These are phyloP conservation scores for Holothuria leucospilota DNA, from an alignment of 53 echinoderm and acorn worm species.

Conservation along the genomic window DNA sequence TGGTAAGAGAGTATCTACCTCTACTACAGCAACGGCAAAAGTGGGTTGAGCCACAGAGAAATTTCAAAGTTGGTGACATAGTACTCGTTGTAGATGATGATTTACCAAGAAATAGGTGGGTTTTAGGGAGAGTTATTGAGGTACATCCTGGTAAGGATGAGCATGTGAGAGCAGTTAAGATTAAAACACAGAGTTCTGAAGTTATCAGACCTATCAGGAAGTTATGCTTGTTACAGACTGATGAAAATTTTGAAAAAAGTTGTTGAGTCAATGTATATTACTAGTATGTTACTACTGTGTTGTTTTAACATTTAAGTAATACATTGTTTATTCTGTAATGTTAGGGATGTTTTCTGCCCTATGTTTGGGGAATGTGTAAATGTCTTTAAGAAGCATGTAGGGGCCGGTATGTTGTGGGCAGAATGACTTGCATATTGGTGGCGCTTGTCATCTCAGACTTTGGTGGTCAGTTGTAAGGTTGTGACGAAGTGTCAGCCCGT, in stretches of 20 bases:
- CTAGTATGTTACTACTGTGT: too few relatives aligned
- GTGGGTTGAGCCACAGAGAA: slow-evolving; percentile 63
- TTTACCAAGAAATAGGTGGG: slow-evolving; percentile 57
- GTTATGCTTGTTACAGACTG: slow-evolving; percentile 42
- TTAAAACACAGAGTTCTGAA: slow-evolving; percentile 42
- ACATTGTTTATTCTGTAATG: background rate
- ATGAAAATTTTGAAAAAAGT: background rate
- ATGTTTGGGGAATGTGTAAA: background rate
- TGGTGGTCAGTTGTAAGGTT: too few relatives aligned
- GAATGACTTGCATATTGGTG: too few relatives aligned
- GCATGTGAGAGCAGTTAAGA: slow-evolving; percentile 44
- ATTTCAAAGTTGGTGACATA: slow-evolving; percentile 34
- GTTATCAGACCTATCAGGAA: slow-evolving; percentile 59
- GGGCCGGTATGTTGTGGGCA: background rate
- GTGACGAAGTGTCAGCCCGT: too few relatives aligned
- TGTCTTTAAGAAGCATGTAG: background rate
- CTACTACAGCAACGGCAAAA: slow-evolving; percentile 56
- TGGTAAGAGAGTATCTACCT: slow-evolving; percentile 60
- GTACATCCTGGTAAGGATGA: slow-evolving; percentile 48
- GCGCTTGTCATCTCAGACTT: too few relatives aligned
- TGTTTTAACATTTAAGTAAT: background rate
- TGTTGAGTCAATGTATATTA: background rate
- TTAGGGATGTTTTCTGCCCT: background rate
- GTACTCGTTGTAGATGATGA: slow-evolving; percentile 60
- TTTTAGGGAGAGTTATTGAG: slow-evolving; percentile 50